A percentile compares a stretch with the other conserved stretches of the same genome.
These are phyloP conservation scores for Drosophila atripex DNA, from an alignment of 2,888 invertebrate species.

Conservation along the genomic window DNA sequence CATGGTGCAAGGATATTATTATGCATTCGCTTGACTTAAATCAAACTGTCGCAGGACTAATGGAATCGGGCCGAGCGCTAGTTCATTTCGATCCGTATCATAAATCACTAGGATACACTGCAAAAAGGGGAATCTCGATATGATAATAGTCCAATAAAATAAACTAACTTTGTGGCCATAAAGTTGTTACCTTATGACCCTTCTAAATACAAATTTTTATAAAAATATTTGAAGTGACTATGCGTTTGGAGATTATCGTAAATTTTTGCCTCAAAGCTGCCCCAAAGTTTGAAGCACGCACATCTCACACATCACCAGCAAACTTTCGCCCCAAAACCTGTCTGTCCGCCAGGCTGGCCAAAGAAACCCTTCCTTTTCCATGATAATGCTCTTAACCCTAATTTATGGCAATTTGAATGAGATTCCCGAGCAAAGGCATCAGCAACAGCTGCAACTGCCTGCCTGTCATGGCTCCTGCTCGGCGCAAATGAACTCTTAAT, in stretches of 20 bases:
- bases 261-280: not conserved
- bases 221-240: not conserved
- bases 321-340: conserved; percentile 19
- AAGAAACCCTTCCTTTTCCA: conserved; percentile 17
- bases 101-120: conserved; percentile 13
- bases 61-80: conserved; percentile 27
- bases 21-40: conserved; percentile 35
- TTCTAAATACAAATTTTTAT: not conserved
- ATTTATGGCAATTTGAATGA: conserved; percentile 75
- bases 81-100: conserved; percentile 25
- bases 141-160: not conserved
- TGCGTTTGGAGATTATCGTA: not conserved
- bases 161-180: not conserved
- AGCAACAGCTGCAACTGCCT: conserved; percentile 50
- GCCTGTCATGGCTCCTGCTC: conserved; percentile 34
- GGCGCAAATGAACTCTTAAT: conserved; percentile 51
- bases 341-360: conserved; percentile 39
- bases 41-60: conserved; percentile 39
- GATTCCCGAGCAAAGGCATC: conserved; percentile 25
- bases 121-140: not conserved
- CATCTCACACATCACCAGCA: conserved; percentile 19
- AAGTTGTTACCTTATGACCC: too few relatives aligned
- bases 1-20: conserved; percentile 35
- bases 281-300: conserved; percentile 6
- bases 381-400: conserved; percentile 70